Evolutionary conservation across 2,113 vertebrate genomes (phyloP), one percentile per base, ranked within the genome.

Genomic region (Eolophus roseicapilla): DNA sequence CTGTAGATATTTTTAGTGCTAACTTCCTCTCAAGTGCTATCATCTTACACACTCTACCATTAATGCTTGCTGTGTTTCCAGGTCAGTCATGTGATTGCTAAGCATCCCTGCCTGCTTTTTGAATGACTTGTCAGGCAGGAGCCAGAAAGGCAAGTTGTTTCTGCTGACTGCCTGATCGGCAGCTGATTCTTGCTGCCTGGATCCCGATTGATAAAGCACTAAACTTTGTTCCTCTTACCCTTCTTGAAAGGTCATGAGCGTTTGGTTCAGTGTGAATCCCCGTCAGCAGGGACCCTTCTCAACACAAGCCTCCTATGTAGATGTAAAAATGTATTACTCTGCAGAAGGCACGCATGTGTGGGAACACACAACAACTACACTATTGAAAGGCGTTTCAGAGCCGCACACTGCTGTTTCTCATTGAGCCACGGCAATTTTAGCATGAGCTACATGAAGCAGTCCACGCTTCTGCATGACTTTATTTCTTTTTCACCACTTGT

Each of bases 1-100:
- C 95, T 64, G 43, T n/a, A 87, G 93, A 44, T 97, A 98, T 98
- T 97, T 97, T 97, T 98, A 98, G 98, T 63, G 13, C 57, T 27
- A 86, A 90, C 95, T 97, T 97, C 92, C 96, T 95, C 92, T 92
- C 77, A 35, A 78, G 82, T 62, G 88, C 94, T 97, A 62, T 97
- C 97, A 93, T 77, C 96, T 98, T 97, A 96, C 97, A 64, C 80
- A 13, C 44, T 91, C 47, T 69, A n/a, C 96, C 96, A 96, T 98
- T 98, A 98, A 94, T 17, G 43, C 81, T 97, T 88, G 93, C 96
- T 94, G 79, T 82, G 79, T 52, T 82, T 94, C 97, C 97, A 97
- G 96, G 95, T 47, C 71, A 74, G 88, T 62, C 97, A 96, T 24
- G 62, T 98, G 97, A 93, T 88, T 97, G 97, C 92, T 46, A 31